Evolutionary conservation across 53 echinoderm and acorn worm genomes (phyloP).

Genomic region (Holothuria scabra): DNA sequence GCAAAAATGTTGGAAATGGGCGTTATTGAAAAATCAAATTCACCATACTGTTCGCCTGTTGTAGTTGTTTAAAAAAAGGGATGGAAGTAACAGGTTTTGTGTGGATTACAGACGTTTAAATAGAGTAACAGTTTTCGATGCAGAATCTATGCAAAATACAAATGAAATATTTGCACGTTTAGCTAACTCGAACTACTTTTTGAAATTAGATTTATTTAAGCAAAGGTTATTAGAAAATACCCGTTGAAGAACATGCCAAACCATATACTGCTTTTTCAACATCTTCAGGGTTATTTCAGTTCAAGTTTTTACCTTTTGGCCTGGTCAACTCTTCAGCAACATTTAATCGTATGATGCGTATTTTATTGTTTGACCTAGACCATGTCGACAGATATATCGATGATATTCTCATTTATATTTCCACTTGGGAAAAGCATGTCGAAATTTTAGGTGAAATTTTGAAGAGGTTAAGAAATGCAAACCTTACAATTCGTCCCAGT

Average conservation of each 20-base stretch:
- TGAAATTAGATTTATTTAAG: slow-evolving; percentile 36
- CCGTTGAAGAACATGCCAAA: not conserved
- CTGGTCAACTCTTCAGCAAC: not conserved
- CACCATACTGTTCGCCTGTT: slow-evolving; percentile 6
- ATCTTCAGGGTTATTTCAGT: not conserved
- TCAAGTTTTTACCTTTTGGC: not conserved
- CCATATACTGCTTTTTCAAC: not conserved
- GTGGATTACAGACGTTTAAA: slow-evolving; percentile 20
- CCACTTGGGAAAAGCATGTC: not conserved
- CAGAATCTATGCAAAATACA: slow-evolving; percentile 23
- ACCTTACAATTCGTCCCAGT: not conserved
- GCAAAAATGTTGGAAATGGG: slow-evolving; percentile 22
- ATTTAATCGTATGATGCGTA: not conserved
- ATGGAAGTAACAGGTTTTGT: slow-evolving; percentile 24
- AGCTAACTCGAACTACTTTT: slow-evolving; percentile 11
- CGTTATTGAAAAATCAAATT: slow-evolving; percentile 19
- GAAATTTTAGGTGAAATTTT: not conserved
- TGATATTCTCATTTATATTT: not conserved
- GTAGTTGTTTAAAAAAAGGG: slow-evolving; percentile 17
- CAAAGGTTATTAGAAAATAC: slow-evolving; percentile 25
- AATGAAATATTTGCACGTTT: slow-evolving; percentile 1
- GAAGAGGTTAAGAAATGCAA: not conserved
- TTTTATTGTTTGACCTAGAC: not conserved
- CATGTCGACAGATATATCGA: not conserved
- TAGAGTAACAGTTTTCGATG: slow-evolving; percentile 17